phyloP scores from a whole-genome alignment of 2,797 vertebrate genomes.

The Rhynchotus rufescens region DNA sequence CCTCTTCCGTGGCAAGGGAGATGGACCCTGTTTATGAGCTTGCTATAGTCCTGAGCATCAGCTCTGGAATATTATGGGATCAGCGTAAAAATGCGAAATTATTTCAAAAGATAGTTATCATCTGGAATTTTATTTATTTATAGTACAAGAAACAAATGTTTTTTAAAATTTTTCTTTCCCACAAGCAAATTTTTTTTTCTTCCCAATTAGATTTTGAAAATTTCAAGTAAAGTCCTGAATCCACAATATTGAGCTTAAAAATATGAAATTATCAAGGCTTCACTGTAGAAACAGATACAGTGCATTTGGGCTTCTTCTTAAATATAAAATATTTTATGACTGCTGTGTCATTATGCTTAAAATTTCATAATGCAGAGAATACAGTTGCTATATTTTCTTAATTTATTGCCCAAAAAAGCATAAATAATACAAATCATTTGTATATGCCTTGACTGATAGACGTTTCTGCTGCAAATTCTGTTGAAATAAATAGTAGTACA shows the following conservation, averaged over 20 bases:
- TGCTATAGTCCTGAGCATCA: not conserved
- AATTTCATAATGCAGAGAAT: not conserved
- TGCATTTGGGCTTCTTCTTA: not conserved
- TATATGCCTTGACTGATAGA: not conserved
- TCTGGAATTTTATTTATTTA: not conserved
- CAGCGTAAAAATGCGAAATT: not conserved
- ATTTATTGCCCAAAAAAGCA: not conserved
- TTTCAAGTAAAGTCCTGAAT: not conserved
- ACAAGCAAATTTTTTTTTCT: not conserved
- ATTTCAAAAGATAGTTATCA: not conserved
- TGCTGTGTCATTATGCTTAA: not conserved
- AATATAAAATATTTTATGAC: not conserved
- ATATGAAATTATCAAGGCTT: not conserved
- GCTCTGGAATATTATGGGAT: not conserved
- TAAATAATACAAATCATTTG: not conserved
- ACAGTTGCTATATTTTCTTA: not conserved
- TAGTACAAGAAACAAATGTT: fast-evolving
- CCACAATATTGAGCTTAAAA: not conserved
- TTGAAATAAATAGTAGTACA: no score
- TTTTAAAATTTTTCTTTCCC: not conserved
- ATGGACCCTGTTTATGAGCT: not conserved
- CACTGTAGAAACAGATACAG: not conserved
- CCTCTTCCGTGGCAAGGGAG: not conserved
- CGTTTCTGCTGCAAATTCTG: not conserved
- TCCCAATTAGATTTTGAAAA: not conserved